Percentiles rank a stretch among this genome's conserved stretches.
Conservation (phyloP, 2,888 invertebrate genomes). For the Limnephilus lunatus region DNA sequence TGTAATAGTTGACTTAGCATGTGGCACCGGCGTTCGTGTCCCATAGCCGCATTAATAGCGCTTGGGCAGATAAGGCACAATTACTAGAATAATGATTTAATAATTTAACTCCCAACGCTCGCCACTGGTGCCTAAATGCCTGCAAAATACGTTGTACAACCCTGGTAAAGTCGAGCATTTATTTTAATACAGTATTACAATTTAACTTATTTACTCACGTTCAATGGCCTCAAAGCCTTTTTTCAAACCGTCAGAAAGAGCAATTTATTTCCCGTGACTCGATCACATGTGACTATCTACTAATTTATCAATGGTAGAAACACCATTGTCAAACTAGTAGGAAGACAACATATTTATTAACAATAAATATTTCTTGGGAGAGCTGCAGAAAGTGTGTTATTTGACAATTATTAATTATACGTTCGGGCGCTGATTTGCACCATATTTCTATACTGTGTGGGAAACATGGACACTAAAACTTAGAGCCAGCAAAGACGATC, state of each 20-base stretch:
- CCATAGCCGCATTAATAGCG: neutral
- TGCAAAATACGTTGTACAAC: neutral
- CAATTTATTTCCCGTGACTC: too few species aligned
- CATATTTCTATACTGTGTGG: too few species aligned
- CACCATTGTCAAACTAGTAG: neutral
- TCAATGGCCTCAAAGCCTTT: neutral
- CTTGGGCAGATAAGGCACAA: neutral
- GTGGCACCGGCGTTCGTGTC: neutral
- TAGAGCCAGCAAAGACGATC: too few species aligned
- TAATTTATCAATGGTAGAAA: too few species aligned
- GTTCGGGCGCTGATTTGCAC: too few species aligned
- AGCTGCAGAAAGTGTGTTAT: neutral
- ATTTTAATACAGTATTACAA: neutral
- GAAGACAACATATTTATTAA: neutral
- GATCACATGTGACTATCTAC: too few species aligned
- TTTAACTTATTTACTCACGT: neutral
- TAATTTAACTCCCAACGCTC: neutral
- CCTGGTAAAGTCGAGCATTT: neutral
- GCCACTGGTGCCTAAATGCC: neutral
- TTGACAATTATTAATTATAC: neutral
- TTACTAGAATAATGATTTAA: constrained; percentile 9
- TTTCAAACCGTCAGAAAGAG: too few species aligned
- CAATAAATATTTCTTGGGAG: neutral
- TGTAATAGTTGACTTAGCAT: neutral
- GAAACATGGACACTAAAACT: too few species aligned